Conservation (phyloP, 2,888 invertebrate species). For the Pristionchus mayeri region DNA sequence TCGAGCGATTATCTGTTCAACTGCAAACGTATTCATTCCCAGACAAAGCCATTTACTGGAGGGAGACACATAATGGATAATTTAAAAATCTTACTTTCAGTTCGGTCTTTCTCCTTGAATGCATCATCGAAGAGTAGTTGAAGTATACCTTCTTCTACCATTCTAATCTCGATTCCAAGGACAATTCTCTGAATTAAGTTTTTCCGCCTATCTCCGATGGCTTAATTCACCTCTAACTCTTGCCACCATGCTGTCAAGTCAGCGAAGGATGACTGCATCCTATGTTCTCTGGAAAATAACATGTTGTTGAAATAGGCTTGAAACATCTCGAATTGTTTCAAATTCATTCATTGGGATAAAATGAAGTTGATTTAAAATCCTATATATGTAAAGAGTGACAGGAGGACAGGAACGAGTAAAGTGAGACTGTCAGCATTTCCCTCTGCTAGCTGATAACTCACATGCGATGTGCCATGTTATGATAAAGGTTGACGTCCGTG, state of each 20-base stretch:
- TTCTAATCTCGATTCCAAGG: too few species aligned
- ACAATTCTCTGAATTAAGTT: too few species aligned
- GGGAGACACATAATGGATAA: too few species aligned
- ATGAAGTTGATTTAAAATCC: too few species aligned
- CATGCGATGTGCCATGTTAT: neutral
- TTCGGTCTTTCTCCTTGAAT: neutral
- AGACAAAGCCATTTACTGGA: too few species aligned
- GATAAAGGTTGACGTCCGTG: neutral
- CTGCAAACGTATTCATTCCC: neutral
- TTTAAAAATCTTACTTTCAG: neutral
- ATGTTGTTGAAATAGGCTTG: too few species aligned
- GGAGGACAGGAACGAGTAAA: neutral
- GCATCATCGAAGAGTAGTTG: neutral
- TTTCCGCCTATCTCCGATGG: too few species aligned
- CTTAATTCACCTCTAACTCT: neutral
- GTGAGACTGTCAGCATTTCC: conserved; percentile 10
- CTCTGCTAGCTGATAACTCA: neutral
- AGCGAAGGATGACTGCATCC: neutral
- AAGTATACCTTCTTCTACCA: too few species aligned
- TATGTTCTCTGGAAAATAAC: too few species aligned
- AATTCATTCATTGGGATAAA: too few species aligned
- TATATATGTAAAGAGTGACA: too few species aligned
- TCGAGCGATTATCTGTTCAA: neutral
- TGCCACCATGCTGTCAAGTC: neutral
- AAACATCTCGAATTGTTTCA: too few species aligned